Percentiles rank a stretch among this genome's conserved stretches.
phyloP scores from a whole-genome alignment of 2,797 vertebrate species.

The Enteromius thamalakanensis region DNA sequence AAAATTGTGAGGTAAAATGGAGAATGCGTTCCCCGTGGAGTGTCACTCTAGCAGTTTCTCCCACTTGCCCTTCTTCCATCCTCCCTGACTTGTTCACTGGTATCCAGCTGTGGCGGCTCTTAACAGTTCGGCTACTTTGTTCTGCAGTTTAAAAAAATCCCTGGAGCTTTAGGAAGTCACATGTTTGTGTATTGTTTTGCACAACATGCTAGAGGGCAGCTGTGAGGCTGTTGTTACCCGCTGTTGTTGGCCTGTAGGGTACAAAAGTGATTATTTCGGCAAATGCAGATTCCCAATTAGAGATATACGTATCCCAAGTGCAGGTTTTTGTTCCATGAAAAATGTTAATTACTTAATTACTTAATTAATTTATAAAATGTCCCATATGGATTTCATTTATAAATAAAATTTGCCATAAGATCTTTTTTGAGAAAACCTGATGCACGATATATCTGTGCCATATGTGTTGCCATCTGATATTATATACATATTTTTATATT shows the following conservation, averaged over 20 bases:
- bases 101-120: conserved; percentile 36
- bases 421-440: background rate
- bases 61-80: background rate
- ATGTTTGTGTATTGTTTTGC: background rate
- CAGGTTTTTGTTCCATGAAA: background rate
- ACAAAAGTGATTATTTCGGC: background rate
- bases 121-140: conserved; percentile 6
- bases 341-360: background rate
- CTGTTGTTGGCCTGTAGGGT: conserved; percentile 16
- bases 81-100: conserved; percentile 1
- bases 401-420: background rate
- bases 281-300: background rate
- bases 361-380: background rate
- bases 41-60: background rate
- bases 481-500: background rate
- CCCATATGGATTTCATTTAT: background rate
- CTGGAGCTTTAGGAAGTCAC: background rate
- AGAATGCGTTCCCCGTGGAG: conserved; percentile 14
- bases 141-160: background rate
- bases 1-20: conserved; percentile 21
- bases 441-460: background rate
- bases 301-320: background rate
- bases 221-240: conserved; percentile 13
- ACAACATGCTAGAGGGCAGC: background rate
- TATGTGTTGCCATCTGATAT: background rate